Percentiles rank a stretch among this genome's conserved stretches.
Conservation (phyloP, 2,888 invertebrate genomes). For the Rhagonycha fulva region DNA sequence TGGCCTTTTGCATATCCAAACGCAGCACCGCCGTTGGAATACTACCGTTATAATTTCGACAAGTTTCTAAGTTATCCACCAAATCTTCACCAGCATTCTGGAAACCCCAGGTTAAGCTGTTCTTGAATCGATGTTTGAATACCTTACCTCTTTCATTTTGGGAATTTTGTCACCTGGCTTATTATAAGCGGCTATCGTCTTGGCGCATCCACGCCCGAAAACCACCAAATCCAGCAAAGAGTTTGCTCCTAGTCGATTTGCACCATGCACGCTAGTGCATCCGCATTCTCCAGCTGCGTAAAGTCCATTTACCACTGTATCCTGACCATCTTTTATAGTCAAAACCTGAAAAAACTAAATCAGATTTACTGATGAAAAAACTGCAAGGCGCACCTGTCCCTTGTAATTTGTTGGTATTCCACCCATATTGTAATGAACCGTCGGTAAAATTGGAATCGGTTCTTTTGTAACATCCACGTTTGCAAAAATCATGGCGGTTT, state of each 20-base stretch:
- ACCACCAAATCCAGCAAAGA: slow-evolving; percentile 97
- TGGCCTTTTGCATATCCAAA: slow-evolving; percentile 92
- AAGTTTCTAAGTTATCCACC: slow-evolving; percentile 87
- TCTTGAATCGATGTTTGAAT: neutral
- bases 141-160: slow-evolving; percentile 69
- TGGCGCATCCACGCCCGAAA: slow-evolving; percentile 96
- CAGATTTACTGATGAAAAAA: neutral
- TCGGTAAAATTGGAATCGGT: slow-evolving; percentile 98
- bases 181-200: slow-evolving; percentile 82
- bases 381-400: slow-evolving; percentile 72
- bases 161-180: slow-evolving; percentile 84
- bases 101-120: neutral
- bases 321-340: slow-evolving; percentile 62
- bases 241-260: slow-evolving; percentile 97
- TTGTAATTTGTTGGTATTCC: slow-evolving; percentile 97
- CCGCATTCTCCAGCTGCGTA: slow-evolving; percentile 95
- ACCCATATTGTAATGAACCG: slow-evolving; percentile 99
- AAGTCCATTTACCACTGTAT: slow-evolving; percentile 82
- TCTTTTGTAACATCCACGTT: slow-evolving; percentile 98
- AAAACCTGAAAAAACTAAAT: slow-evolving; percentile 60
- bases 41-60: slow-evolving; percentile 78
- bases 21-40: slow-evolving; percentile 85
- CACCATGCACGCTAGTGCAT: slow-evolving; percentile 97
- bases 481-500: slow-evolving; percentile 99
- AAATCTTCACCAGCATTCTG: slow-evolving; percentile 90